These are phyloP conservation scores for Arctocebus calabarensis DNA, from an alignment of 2,797 vertebrate genomes.

Conservation along the genomic window DNA sequence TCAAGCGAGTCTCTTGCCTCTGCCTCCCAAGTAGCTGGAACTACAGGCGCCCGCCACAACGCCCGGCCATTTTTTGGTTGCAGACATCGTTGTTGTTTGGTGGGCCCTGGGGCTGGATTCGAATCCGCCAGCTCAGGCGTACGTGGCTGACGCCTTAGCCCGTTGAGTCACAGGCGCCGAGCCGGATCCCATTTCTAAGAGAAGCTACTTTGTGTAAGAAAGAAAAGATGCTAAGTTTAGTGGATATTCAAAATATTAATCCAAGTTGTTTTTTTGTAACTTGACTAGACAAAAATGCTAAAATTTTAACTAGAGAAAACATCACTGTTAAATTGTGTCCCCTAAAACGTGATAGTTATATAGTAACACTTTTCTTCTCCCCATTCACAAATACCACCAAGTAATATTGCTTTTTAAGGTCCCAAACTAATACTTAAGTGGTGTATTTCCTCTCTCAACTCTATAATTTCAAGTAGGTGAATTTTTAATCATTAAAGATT, in stretches of 20 bases:
- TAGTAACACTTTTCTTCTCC: neutral
- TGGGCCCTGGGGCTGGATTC: too few relatives aligned
- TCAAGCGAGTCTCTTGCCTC: too few relatives aligned
- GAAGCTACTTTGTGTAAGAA: neutral
- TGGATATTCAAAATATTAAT: neutral
- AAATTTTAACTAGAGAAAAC: neutral
- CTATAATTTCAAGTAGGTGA: neutral
- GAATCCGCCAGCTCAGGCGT: too few relatives aligned
- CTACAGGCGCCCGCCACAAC: too few relatives aligned
- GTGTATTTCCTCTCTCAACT: neutral
- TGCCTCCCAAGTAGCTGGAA: too few relatives aligned
- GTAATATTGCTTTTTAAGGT: constrained; percentile 2
- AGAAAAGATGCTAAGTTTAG: neutral
- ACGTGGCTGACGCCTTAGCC: too few relatives aligned
- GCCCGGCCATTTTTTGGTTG: too few relatives aligned
- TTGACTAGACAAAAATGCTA: neutral
- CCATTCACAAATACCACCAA: constrained; percentile 2
- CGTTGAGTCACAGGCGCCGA: too few relatives aligned
- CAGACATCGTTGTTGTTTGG: too few relatives aligned
- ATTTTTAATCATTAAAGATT: neutral
- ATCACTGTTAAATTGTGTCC: constrained; percentile 15
- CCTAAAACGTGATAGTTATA: neutral
- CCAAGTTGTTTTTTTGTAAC: neutral
- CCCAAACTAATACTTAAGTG: neutral
- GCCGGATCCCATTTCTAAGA: neutral